Conservation (phyloP, 2,797 vertebrate species). For the Zalophus californianus region DNA sequence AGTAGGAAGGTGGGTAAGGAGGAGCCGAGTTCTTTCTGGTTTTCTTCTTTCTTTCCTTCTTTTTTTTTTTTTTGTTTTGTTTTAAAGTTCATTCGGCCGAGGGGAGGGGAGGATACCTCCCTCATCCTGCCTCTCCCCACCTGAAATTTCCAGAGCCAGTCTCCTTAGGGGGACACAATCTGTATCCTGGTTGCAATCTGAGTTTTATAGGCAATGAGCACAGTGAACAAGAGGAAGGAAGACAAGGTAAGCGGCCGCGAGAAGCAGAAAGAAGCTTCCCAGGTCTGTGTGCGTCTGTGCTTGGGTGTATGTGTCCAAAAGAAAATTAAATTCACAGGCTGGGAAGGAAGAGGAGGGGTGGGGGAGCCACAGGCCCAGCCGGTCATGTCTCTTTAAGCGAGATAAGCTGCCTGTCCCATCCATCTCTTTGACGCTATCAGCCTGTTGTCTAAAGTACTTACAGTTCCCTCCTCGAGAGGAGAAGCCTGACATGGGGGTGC, state of each 20-base stretch:
- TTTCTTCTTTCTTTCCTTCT: background rate
- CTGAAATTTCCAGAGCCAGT: background rate
- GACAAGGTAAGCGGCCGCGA: background rate
- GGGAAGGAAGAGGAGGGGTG: constrained; percentile 29
- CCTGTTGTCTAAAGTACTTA: constrained; percentile 76
- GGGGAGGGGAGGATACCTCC: background rate
- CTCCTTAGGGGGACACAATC: background rate
- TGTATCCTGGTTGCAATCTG: background rate
- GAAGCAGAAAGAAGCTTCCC: background rate
- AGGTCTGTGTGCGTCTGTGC: background rate
- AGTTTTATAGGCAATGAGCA: background rate
- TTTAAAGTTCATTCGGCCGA: background rate
- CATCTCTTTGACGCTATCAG: constrained; percentile 81
- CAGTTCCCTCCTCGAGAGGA: constrained; percentile 79
- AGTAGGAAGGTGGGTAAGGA: background rate
- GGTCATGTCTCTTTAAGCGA: constrained; percentile 54
- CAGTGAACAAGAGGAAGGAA: background rate
- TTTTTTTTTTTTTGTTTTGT: background rate
- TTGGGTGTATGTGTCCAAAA: background rate
- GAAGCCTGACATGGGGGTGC: constrained; percentile 55
- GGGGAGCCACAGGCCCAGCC: background rate
- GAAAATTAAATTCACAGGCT: background rate
- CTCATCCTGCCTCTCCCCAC: background rate
- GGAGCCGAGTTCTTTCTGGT: too few species aligned
- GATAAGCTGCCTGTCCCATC: constrained; percentile 82